Percentiles rank a stretch among this genome's conserved stretches.
Conservation (phyloP, 23 tunicate genomes). For the Ciona savignyi region DNA sequence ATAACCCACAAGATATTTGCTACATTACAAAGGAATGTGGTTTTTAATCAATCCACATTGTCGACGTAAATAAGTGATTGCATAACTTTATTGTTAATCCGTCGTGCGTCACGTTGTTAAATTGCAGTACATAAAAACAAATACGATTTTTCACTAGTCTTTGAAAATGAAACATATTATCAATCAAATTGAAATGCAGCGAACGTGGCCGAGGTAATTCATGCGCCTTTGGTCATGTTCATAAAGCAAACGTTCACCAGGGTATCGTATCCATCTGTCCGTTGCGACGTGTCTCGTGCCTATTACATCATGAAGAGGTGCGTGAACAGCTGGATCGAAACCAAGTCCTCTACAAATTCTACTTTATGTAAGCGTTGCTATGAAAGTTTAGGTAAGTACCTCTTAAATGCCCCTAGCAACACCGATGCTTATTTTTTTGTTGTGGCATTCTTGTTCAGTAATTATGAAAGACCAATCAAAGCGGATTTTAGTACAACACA, state of each 20-base stretch:
- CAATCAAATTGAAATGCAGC: neutral
- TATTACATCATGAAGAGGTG: neutral
- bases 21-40: too few species aligned
- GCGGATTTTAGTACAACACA: too few species aligned
- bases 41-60: too few species aligned
- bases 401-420: too few species aligned
- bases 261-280: neutral
- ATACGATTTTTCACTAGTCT: neutral
- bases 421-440: too few species aligned
- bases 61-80: too few species aligned
- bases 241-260: too few species aligned
- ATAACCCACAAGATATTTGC: too few species aligned
- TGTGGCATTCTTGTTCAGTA: too few species aligned
- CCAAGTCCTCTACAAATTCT: neutral
- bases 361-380: neutral
- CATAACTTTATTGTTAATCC: too few species aligned
- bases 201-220: neutral
- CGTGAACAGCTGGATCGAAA: neutral
- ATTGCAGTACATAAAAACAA: neutral
- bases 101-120: too few species aligned
- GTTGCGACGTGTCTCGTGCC: neutral
- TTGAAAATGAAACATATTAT: neutral
- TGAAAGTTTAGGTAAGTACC: neutral
- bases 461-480: too few species aligned
- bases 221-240: neutral